phyloP scores from a whole-genome alignment of 1,140 invertebrate genomes.

The Drosophila persimilis region DNA sequence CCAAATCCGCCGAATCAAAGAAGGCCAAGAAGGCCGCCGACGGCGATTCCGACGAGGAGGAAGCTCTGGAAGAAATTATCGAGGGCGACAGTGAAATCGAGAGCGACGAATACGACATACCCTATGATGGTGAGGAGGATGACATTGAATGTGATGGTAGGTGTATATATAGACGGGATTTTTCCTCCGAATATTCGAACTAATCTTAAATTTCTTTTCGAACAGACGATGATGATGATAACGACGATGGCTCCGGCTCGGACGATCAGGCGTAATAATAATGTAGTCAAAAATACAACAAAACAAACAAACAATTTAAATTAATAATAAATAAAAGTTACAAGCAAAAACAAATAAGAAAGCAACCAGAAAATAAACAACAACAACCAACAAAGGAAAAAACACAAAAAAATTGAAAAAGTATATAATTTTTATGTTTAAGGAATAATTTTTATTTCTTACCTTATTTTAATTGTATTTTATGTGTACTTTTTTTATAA shows the following conservation, averaged over 20 bases:
- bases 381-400: constrained; percentile 54
- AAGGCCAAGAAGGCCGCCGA: constrained; percentile 82
- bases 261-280: constrained; percentile 83
- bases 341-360: constrained; percentile 67
- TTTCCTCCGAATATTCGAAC: background rate
- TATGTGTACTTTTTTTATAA: constrained; percentile 83
- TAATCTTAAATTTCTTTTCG: constrained; percentile 11
- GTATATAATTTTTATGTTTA: constrained; percentile 82
- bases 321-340: constrained; percentile 81
- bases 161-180: background rate
- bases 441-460: constrained; percentile 82
- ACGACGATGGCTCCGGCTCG: constrained; percentile 81
- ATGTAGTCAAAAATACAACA: constrained; percentile 82
- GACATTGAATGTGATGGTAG: constrained; percentile 81
- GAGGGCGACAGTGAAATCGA: constrained; percentile 82
- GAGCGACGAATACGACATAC: constrained; percentile 82
- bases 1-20: constrained; percentile 82
- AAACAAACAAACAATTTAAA: constrained; percentile 75
- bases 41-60: constrained; percentile 78
- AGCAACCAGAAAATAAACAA: constrained; percentile 50
- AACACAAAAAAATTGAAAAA: constrained; percentile 80
- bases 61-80: constrained; percentile 75
- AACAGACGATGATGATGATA: constrained; percentile 80
- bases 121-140: constrained; percentile 81
- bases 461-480: constrained; percentile 83